Evolutionary conservation across 2,113 vertebrate genomes (phyloP), one percentile per base, ranked within the genome.

Genomic region (Thymallus thymallus): DNA sequence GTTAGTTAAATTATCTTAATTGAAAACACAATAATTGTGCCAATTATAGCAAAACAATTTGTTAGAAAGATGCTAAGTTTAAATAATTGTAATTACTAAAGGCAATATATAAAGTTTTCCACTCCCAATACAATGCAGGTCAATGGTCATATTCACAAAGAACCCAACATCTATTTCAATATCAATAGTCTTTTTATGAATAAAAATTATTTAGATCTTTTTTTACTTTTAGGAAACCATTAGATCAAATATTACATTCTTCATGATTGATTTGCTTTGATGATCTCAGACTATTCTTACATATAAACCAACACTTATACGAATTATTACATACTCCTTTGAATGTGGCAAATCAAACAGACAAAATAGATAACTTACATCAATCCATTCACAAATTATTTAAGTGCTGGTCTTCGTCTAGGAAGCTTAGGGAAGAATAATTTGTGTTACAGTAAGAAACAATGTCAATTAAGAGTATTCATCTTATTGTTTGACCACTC

Each of bases 11-110:
- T 41, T 41, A 23, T 22, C 14, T 9, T 14, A 22, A 10, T 10
- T 13, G 12, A 10, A 13, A 30, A 65, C 23, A 65, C 26, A 65
- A 18, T 1, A 13, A 30, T 69, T 56, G 46, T 55, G 20, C 20
- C 24, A 69, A 1, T 29, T 1, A 84, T 79, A 86, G 84, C 79
- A 82, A 90, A 71, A 80, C n/a, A n/a, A 80, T 79, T 87, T 30
- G 87, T 85, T 88, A 81, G 76, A 80, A 86, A 82, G 72, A 77
- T 23, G 56, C 65, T 66, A 75, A 32, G 73, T 83, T 83, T 24
- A 78, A 4, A 65, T 32, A 18, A 65, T 41, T 41, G 10, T 9
- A 61, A 14, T 61, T 84, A 80, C 74, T 83, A 71, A 86, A 51
- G 85, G 73, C 63, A 10, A 75, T 73, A 75, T 73, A 61, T 72